These are phyloP conservation scores for Astropecten irregularis DNA, from an alignment of 53 echinoderm and acorn worm species.

Conservation along the genomic window DNA sequence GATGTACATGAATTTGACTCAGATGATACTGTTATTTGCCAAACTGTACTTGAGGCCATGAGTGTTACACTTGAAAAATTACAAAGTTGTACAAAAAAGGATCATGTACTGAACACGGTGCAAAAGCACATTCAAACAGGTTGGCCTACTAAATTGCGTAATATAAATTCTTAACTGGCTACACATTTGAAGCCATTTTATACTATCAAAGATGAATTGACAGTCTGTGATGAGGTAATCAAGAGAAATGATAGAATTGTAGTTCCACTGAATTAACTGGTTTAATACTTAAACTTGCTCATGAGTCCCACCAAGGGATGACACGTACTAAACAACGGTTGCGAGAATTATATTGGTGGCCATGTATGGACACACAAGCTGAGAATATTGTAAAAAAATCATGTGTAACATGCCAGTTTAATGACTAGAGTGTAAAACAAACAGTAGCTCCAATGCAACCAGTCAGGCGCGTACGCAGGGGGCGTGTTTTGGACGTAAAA, in stretches of 20 bases:
- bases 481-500: too few species aligned
- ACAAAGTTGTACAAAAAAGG: neutral
- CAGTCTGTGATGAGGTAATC: constrained; percentile 11
- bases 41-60: constrained; percentile 4
- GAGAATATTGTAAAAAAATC: neutral
- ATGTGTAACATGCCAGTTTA: constrained; percentile 40
- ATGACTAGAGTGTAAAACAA: too few species aligned
- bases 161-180: neutral
- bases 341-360: constrained; percentile 71
- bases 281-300: too few species aligned
- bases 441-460: too few species aligned
- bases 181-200: neutral
- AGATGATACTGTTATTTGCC: constrained; percentile 19
- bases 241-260: constrained; percentile 34
- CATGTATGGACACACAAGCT: constrained; percentile 52
- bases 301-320: constrained; percentile 71
- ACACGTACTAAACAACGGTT: constrained; percentile 61
- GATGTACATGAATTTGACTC: constrained; percentile 4
- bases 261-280: too few species aligned
- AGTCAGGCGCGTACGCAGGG: too few species aligned
- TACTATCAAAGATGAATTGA: constrained; percentile 18
- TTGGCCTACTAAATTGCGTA: neutral
- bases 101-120: neutral
- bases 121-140: neutral
- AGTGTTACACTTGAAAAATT: neutral